These are phyloP conservation scores for Hemichromis elongatus DNA, from an alignment of 2,113 vertebrate genomes.

Conservation along the genomic window DNA sequence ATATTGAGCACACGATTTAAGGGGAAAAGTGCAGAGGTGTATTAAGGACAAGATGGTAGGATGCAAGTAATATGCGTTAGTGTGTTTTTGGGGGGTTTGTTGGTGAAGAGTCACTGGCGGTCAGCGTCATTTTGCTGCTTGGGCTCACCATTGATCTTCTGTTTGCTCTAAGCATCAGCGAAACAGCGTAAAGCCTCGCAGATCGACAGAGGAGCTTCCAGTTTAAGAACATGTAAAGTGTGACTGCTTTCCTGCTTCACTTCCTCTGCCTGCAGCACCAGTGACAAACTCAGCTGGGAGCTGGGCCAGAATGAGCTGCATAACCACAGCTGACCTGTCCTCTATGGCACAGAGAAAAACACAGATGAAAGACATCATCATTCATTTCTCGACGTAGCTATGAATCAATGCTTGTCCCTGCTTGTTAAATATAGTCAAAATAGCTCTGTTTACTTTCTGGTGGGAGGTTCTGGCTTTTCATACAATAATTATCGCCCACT, in stretches of 20 bases:
- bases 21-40: not conserved
- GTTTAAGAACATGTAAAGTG: not conserved
- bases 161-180: not conserved
- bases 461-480: not conserved
- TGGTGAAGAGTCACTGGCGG: not conserved
- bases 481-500: not conserved
- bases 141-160: conserved; percentile 11
- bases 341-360: not conserved
- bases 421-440: not conserved
- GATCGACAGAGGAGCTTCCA: not conserved
- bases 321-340: not conserved
- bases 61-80: not conserved
- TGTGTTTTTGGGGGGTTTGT: fast-evolving
- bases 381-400: not conserved
- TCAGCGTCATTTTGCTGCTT: not conserved
- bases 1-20: not conserved
- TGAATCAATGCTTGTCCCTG: not conserved
- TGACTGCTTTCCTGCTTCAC: conserved; percentile 13
- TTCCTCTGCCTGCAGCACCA: not conserved
- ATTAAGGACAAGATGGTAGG: not conserved
- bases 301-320: not conserved
- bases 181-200: not conserved
- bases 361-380: not conserved
- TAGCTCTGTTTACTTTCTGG: not conserved
- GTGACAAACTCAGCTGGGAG: conserved; percentile 14